Evolutionary conservation across 2,113 vertebrate genomes (phyloP).

Genomic region (Sander lucioperca): DNA sequence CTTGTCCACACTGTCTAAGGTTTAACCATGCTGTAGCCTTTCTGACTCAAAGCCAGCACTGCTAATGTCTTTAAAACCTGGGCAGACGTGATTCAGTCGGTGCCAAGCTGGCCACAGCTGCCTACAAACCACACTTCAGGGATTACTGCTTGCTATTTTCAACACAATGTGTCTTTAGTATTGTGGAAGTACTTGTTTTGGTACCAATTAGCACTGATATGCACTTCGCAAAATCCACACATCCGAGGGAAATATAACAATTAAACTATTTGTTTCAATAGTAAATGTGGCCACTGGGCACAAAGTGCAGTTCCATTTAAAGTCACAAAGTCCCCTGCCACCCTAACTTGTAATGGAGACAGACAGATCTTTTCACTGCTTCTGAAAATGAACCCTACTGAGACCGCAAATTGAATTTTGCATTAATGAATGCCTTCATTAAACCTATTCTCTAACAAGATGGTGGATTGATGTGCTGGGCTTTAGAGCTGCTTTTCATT

Average conservation of each 20-base stretch:
- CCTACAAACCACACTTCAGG: background rate
- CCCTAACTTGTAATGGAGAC: background rate
- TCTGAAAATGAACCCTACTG: conserved; percentile 25
- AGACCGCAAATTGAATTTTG: background rate
- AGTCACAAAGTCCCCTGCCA: background rate
- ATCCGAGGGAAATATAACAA: background rate
- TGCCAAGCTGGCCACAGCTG: conserved; percentile 6
- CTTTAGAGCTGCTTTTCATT: background rate
- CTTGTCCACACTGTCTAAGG: background rate
- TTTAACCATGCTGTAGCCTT: background rate
- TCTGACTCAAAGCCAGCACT: conserved; percentile 2
- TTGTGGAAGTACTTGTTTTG: background rate
- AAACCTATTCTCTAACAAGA: conserved; percentile 4
- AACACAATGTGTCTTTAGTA: background rate
- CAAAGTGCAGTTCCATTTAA: background rate
- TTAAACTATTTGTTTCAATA: background rate
- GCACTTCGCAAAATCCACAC: background rate
- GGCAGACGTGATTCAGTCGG: background rate
- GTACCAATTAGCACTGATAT: background rate
- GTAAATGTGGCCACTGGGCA: background rate
- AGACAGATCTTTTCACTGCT: background rate
- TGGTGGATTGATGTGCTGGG: conserved; percentile 16
- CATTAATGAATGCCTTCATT: conserved; percentile 27
- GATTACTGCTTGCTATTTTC: conserved; percentile 17
- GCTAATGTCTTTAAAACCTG: background rate